Evolutionary conservation across 2,888 invertebrate genomes (phyloP), one percentile per base, ranked within the genome.

Genomic region (Halictus ligatus): DNA sequence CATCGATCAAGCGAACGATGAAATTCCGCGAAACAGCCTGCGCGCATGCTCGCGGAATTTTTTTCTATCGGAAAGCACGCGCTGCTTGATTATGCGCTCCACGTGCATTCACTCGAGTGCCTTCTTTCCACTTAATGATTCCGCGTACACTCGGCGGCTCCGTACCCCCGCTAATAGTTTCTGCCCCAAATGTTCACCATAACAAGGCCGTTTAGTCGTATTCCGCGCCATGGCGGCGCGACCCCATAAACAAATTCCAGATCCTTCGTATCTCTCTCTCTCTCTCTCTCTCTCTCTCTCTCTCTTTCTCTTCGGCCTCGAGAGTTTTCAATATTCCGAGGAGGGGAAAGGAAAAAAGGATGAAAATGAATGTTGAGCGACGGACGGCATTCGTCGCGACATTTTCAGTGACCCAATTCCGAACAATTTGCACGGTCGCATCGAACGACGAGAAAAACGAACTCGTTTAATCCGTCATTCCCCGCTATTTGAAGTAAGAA

Each of bases 1-100:
- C 80, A 79, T 84, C 79, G 79, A 85, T 85, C 85, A 80, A 67
- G 80, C 85, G 84, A 84, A 84, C 78, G 84, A 58, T 29, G 79
- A 72, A 79, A 75, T 64, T 40, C 71, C 75, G 48, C 71, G 79
- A 75, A 60, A 29, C 29, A 29, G 67, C 40, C 35, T 35, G 21
- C 75, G 40, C 48, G 76, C 43, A 12, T 10, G 21, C 12, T 69
- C 21, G 8, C 4, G 21, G n/a, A 13, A 43, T n/a, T 81, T 80
- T 78, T 82, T 75, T 72, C 71, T 85, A 83, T 85, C 82, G 79
- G 64, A 85, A 87, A 69, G 21, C 78, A 75, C 82, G 84, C 79
- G 84, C 80, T 78, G 89, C 85, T 82, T 90, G 84, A 90, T 90
- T 88, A 91, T 74, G 71, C 77, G 91, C 85, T 87, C 89, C 64